Percentiles rank a stretch among this genome's conserved stretches.
Evolutionary conservation across 1,140 invertebrate genomes (phyloP).

Genomic region (Phymorhynchus buccinoides): DNA sequence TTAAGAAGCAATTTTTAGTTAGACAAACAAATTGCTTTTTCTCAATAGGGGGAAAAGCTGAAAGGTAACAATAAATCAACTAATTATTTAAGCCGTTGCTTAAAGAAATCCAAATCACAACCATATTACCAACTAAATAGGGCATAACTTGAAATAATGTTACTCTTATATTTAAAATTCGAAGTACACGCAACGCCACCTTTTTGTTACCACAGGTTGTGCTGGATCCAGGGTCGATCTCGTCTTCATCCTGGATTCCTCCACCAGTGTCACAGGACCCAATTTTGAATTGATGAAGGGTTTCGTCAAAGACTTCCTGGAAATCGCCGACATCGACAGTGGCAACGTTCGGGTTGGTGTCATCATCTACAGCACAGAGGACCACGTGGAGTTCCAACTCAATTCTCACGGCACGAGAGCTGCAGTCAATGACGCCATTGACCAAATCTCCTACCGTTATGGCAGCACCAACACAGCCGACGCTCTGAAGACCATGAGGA

Average conservation of each 20-base stretch:
- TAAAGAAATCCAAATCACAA: no score
- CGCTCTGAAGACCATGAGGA: constrained; percentile 57
- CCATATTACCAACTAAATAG: no score
- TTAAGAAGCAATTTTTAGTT: no score
- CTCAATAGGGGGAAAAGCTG: no score
- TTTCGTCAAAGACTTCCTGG: constrained; percentile 59
- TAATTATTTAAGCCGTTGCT: no score
- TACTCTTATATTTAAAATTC: no score
- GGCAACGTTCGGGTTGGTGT: constrained; percentile 60
- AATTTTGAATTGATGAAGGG: constrained; percentile 59
- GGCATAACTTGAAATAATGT: no score
- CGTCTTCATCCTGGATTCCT: constrained; percentile 61
- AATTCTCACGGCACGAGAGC: constrained; percentile 49
- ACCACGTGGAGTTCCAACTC: constrained; percentile 58
- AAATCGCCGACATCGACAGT: constrained; percentile 57
- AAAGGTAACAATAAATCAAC: no score
- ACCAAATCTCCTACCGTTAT: constrained; percentile 56
- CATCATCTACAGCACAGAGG: constrained; percentile 59
- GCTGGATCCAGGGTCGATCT: constrained; percentile 48
- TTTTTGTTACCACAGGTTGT: neutral
- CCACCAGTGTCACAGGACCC: constrained; percentile 56
- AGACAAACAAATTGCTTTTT: no score
- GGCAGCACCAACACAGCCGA: constrained; percentile 67
- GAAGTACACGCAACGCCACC: no score
- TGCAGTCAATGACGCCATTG: constrained; percentile 55